These are phyloP conservation scores for Hydrochoerus hydrochaeris DNA, from an alignment of 2,113 vertebrate species.

Conservation along the genomic window DNA sequence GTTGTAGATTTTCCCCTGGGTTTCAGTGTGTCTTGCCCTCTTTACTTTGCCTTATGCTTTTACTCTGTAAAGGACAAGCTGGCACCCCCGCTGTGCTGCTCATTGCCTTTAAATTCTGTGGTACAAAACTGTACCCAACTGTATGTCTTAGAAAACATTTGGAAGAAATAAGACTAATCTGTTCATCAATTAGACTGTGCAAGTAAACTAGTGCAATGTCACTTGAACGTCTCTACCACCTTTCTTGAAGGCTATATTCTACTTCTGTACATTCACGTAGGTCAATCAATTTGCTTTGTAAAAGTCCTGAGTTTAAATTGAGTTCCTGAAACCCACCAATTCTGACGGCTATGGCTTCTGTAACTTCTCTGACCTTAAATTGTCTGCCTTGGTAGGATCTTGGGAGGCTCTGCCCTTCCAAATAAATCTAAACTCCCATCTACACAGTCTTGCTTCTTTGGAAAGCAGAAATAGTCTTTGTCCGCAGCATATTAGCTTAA, in stretches of 20 bases:
- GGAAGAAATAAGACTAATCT: conserved; percentile 37
- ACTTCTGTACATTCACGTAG: not conserved
- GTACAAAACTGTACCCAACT: not conserved
- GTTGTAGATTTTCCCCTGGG: not conserved
- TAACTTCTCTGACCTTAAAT: conserved; percentile 20
- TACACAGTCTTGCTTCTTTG: not conserved
- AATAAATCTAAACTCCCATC: not conserved
- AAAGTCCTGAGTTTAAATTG: not conserved
- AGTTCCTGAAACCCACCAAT: not conserved
- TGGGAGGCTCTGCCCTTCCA: not conserved
- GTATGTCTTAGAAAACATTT: conserved; percentile 14
- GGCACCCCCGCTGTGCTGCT: not conserved
- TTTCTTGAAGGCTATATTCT: not conserved
- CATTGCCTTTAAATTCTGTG: conserved; percentile 12
- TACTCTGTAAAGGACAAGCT: not conserved
- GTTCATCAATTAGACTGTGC: conserved; percentile 32
- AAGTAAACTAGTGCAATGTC: not conserved
- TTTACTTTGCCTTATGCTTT: not conserved
- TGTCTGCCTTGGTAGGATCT: not conserved
- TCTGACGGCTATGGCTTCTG: not conserved
- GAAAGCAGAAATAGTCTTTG: conserved; percentile 30
- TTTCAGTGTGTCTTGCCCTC: not conserved
- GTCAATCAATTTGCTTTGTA: conserved; percentile 7
- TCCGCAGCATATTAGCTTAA: not conserved
- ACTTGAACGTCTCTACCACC: not conserved